These are phyloP conservation scores for Salticus scenicus DNA, from an alignment of 2,888 invertebrate species.

Conservation along the genomic window DNA sequence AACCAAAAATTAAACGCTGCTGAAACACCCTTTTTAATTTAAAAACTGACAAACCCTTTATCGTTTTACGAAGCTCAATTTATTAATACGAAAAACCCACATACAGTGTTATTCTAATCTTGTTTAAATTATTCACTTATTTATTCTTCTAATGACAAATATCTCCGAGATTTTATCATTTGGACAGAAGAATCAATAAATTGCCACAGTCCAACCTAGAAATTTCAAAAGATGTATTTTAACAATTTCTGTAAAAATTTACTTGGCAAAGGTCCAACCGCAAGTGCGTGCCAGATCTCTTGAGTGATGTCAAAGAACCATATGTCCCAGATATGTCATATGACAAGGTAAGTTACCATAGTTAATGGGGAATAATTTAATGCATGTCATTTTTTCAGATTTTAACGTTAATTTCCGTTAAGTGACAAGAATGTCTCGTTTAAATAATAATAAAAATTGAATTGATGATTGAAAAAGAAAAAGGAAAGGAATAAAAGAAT, in stretches of 20 bases:
- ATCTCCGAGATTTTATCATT: not conserved
- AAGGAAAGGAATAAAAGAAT: no score
- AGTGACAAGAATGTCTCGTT: not conserved
- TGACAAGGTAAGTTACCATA: not conserved
- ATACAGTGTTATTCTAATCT: no score
- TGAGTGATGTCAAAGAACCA: constrained; percentile 5
- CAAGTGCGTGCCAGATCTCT: not conserved
- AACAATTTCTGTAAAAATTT: not conserved
- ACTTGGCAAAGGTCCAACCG: not conserved
- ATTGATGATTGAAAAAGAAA: no score
- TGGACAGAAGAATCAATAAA: not conserved
- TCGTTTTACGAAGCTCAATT: no score
- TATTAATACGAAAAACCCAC: no score
- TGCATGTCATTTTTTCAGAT: not conserved
- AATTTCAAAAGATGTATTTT: not conserved
- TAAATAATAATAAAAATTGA: no score
- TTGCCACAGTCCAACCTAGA: not conserved
- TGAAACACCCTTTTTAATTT: no score
- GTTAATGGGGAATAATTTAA: constrained; percentile 1
- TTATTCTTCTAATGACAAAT: not conserved
- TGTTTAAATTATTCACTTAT: not conserved
- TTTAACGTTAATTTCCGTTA: not conserved
- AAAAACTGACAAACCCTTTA: no score
- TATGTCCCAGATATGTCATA: not conserved
- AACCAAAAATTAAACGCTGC: no score